Evolutionary conservation across 2,888 invertebrate genomes (phyloP).

Genomic region (Aquatica leii): DNA sequence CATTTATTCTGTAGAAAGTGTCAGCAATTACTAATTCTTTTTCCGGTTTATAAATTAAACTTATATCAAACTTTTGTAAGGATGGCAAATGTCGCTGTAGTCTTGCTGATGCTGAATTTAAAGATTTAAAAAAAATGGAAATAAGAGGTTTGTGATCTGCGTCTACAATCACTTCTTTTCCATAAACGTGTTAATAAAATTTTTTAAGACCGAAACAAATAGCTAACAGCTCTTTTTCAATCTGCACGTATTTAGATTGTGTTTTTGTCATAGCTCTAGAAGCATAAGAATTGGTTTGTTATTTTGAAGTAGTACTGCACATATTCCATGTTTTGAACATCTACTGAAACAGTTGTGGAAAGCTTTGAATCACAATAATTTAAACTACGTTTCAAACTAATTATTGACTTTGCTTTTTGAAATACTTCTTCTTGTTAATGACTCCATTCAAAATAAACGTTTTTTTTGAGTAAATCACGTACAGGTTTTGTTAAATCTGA

Average conservation of each 20-base stretch:
- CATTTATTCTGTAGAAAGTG: conserved; percentile 13
- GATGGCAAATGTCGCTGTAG: conserved; percentile 18
- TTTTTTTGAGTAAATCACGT: conserved; percentile 6
- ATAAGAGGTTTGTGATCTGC: too few relatives aligned
- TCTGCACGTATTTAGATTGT: conserved; percentile 47
- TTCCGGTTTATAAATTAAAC: too few relatives aligned
- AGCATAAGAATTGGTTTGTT: conserved; percentile 50
- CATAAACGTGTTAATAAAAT: conserved; percentile 39
- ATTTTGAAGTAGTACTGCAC: conserved; percentile 50
- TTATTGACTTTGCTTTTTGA: conserved; percentile 19
- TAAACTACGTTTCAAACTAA: not conserved
- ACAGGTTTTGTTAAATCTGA: conserved; percentile 10
- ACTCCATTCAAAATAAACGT: conserved; percentile 7
- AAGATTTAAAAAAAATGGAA: too few relatives aligned
- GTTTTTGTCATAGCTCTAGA: conserved; percentile 40
- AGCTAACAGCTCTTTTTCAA: conserved; percentile 53
- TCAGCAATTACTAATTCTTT: conserved; percentile 21
- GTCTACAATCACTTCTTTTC: too few relatives aligned
- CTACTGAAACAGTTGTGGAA: conserved; percentile 16
- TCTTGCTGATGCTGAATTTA: conserved; percentile 16
- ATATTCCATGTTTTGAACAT: conserved; percentile 35
- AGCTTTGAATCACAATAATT: conserved; percentile 15
- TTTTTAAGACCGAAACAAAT: conserved; percentile 48
- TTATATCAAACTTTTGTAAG: too few relatives aligned
- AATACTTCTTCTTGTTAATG: not conserved